Evolutionary conservation across 2,797 vertebrate genomes (phyloP).

Genomic region (Hoplostethus mediterraneus): DNA sequence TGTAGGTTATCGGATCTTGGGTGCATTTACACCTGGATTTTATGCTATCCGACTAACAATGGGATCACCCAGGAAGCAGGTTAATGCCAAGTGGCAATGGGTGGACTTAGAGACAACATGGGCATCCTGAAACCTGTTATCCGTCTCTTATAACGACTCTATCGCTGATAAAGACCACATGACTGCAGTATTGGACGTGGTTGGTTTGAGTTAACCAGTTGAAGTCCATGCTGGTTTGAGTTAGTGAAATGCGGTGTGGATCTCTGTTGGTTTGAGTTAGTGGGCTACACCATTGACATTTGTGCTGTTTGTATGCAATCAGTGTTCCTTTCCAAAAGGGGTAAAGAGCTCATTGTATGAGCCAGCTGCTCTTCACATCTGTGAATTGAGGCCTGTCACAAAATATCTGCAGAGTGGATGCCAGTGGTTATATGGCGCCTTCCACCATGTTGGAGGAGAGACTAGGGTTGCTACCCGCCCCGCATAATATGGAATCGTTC

Average conservation of each 20-base stretch:
- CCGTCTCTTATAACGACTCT: not conserved
- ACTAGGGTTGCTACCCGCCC: too few species aligned
- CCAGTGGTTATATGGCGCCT: conserved; percentile 42
- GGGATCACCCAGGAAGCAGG: too few species aligned
- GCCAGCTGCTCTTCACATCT: not conserved
- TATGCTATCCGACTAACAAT: too few species aligned
- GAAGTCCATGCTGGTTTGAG: conserved; percentile 1
- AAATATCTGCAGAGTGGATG: conserved; percentile 20
- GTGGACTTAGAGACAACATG: not conserved
- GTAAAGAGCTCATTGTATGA: conserved; percentile 4
- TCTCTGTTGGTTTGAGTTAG: conserved; percentile 12
- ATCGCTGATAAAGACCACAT: conserved; percentile 10
- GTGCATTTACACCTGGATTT: too few species aligned
- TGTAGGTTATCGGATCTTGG: too few species aligned
- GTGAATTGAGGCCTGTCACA: conserved; percentile 11
- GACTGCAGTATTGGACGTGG: conserved; percentile 10
- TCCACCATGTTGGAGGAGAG: conserved; percentile 12
- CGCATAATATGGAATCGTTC: too few species aligned
- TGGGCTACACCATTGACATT: conserved; percentile 17
- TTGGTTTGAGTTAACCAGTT: not conserved
- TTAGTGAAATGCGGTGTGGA: not conserved
- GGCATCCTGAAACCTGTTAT: not conserved
- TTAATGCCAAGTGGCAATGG: too few species aligned
- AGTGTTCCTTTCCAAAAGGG: not conserved
- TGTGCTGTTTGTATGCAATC: conserved; percentile 25